Percentiles rank a stretch among this genome's conserved stretches.
Conservation (phyloP, 2,113 vertebrate species). For the human (Homo sapiens) region GRCh38 chr5:31014501-31015000, state of each 20-base stretch:
- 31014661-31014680: slow-evolving; percentile 61
- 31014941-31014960: not conserved
- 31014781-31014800: slow-evolving; percentile 54
- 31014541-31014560: slow-evolving; percentile 51
- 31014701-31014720: slow-evolving; percentile 66
- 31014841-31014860: slow-evolving; percentile 40
- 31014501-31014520: slow-evolving; percentile 48
- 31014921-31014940: not conserved
- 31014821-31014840: slow-evolving; percentile 51
- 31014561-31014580: slow-evolving; percentile 49
- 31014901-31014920: slow-evolving; percentile 32
- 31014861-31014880: slow-evolving; percentile 43
- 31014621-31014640: slow-evolving; percentile 49
- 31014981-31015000: not conserved
- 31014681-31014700: slow-evolving; percentile 60
- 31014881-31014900: not conserved
- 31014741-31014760: slow-evolving; percentile 59
- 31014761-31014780: slow-evolving; percentile 69
- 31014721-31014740: slow-evolving; percentile 67
- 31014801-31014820: slow-evolving; percentile 54
- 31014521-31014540: slow-evolving; percentile 29
- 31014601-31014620: slow-evolving; percentile 54
- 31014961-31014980: not conserved
- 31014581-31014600: slow-evolving; percentile 58
- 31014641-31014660: slow-evolving; percentile 55